phyloP scores from a whole-genome alignment of 2,888 invertebrate genomes.

The Branchipolynoe longqiensis region DNA sequence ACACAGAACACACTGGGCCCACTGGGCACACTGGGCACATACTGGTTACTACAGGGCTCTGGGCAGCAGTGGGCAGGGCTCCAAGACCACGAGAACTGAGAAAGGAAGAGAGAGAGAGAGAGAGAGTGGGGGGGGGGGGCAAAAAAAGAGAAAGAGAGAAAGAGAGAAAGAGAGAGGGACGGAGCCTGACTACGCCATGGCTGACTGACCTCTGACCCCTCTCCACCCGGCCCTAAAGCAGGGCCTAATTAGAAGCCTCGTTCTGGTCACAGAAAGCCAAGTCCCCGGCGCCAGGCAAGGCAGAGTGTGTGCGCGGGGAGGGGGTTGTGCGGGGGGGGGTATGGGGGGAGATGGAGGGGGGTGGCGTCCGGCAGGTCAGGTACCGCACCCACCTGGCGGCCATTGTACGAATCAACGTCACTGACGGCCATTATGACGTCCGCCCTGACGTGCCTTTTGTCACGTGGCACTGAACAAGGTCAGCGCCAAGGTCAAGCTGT shows the following conservation, averaged over 20 bases:
- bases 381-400: not conserved
- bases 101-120: no score
- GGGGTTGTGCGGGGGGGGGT: no score
- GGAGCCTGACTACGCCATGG: no score
- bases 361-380: not conserved
- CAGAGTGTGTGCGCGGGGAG: not conserved
- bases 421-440: not conserved
- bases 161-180: no score
- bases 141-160: no score
- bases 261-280: not conserved
- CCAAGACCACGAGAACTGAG: not conserved
- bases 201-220: not conserved
- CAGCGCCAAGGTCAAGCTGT: constrained; percentile 2
- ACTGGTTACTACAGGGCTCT: not conserved
- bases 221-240: not conserved
- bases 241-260: not conserved
- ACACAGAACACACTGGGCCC: no score
- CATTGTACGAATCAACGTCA: not conserved
- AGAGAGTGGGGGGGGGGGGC: no score
- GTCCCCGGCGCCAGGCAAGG: not conserved
- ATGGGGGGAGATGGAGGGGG: no score
- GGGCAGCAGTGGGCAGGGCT: not conserved
- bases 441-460: not conserved
- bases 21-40: no score
- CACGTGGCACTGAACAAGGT: not conserved